phyloP scores from a whole-genome alignment of 2,797 vertebrate genomes.

The Poecilia velifera region DNA sequence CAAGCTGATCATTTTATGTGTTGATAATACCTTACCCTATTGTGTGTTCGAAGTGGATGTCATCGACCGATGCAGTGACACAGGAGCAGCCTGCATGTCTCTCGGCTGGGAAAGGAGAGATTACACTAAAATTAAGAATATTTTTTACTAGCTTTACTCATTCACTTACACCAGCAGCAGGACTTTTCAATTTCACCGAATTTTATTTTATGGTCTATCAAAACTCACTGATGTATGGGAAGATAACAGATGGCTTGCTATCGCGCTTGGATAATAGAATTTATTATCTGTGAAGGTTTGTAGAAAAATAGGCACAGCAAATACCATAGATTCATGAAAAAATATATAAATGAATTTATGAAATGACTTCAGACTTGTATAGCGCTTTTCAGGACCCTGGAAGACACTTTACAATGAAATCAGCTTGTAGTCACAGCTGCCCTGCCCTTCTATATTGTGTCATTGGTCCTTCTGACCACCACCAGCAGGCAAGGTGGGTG shows the following conservation, averaged over 20 bases:
- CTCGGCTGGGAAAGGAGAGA: slow-evolving; percentile 83
- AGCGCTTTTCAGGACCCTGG: no score
- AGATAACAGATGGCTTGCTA: neutral
- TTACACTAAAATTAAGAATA: slow-evolving; percentile 19
- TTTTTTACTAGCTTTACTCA: neutral
- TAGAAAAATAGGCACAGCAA: neutral
- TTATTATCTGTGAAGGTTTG: neutral
- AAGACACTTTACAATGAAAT: no score
- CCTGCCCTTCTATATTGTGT: no score
- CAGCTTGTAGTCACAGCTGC: no score
- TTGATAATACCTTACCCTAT: slow-evolving; percentile 85
- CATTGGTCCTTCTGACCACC: no score
- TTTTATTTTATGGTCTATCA: neutral
- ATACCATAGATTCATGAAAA: neutral
- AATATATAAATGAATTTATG: neutral
- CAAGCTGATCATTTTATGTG: neutral
- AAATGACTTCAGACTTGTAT: no score
- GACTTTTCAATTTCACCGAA: neutral
- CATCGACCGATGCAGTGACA: slow-evolving; percentile 96
- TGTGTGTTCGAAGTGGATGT: slow-evolving; percentile 96
- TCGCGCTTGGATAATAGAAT: neutral
- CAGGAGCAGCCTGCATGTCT: slow-evolving; percentile 93
- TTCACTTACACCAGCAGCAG: neutral
- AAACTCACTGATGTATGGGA: neutral
- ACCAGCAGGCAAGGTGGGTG: no score